Evolutionary conservation across 2,888 invertebrate species (phyloP).

Genomic region (Rhyacophila evoluta): DNA sequence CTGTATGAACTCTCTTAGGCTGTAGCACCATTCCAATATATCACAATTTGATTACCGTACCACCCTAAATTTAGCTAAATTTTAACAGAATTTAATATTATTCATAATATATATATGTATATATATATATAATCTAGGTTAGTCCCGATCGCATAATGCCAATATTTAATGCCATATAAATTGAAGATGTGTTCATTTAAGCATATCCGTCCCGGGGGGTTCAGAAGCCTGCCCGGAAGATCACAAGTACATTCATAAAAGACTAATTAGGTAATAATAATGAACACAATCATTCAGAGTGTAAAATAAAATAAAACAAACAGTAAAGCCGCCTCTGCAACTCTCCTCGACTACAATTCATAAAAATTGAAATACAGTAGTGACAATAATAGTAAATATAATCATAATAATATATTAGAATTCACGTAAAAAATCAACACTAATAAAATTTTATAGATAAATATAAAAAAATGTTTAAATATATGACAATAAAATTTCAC

Average conservation of each 20-base stretch:
- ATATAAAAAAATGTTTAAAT: slow-evolving; percentile 69
- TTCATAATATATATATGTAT: slow-evolving; percentile 61
- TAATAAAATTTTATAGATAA: slow-evolving; percentile 64
- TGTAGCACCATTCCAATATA: slow-evolving; percentile 72
- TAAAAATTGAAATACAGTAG: slow-evolving; percentile 43
- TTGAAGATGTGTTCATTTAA: slow-evolving; percentile 60
- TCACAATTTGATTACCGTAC: slow-evolving; percentile 73
- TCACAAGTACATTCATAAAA: slow-evolving; percentile 46
- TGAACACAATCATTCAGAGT: slow-evolving; percentile 54
- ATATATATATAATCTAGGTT: slow-evolving; percentile 70
- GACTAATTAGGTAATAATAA: slow-evolving; percentile 53
- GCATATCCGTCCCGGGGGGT: slow-evolving; percentile 37
- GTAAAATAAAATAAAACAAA: slow-evolving; percentile 39
- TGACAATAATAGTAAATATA: slow-evolving; percentile 33
- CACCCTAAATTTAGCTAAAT: slow-evolving; percentile 72
- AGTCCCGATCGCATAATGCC: slow-evolving; percentile 72
- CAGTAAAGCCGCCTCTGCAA: slow-evolving; percentile 53
- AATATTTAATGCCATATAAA: slow-evolving; percentile 63
- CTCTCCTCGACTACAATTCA: slow-evolving; percentile 42
- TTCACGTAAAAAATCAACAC: slow-evolving; percentile 71
- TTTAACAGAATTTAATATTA: slow-evolving; percentile 71
- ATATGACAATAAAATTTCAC: slow-evolving; percentile 69
- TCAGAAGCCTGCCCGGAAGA: slow-evolving; percentile 36
- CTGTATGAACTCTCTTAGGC: slow-evolving; percentile 48
- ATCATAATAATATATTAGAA: slow-evolving; percentile 54